Evolutionary conservation across 2,113 vertebrate species (phyloP).

Genomic region (Lethenteron camtschaticum): DNA sequence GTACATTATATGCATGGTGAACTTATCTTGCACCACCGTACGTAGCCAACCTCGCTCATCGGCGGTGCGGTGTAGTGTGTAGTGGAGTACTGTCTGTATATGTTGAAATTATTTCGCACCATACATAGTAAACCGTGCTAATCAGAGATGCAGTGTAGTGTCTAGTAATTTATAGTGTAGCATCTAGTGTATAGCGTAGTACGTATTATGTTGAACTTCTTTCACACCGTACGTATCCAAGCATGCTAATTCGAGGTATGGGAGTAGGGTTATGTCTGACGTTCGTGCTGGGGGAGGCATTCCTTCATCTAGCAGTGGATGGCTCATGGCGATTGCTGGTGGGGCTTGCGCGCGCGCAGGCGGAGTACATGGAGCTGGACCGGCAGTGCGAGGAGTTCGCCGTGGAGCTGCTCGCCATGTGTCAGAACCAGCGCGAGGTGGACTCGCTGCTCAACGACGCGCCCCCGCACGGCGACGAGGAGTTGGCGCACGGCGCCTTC

Average conservation of each 20-base stretch:
- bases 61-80: no score
- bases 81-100: no score
- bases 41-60: no score
- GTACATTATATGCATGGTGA: no score
- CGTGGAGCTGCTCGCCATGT: conserved; percentile 64
- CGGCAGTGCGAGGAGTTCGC: conserved; percentile 49
- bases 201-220: no score
- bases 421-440: conserved; percentile 63
- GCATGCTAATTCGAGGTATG: not conserved
- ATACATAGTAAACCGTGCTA: no score
- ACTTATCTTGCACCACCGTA: no score
- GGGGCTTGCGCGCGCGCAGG: conserved; percentile 20
- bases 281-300: not conserved
- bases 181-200: no score
- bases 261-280: not conserved
- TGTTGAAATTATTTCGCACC: no score
- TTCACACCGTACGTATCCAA: not conserved
- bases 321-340: no score
- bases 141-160: no score
- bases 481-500: conserved; percentile 33
- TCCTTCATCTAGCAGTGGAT: not conserved
- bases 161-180: no score
- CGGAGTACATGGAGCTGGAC: conserved; percentile 51
- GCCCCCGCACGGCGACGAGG: conserved; percentile 19
- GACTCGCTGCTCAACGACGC: conserved; percentile 48